Conservation (phyloP, 2,113 vertebrate species). For the Petrocephalus microphthalmus region DNA sequence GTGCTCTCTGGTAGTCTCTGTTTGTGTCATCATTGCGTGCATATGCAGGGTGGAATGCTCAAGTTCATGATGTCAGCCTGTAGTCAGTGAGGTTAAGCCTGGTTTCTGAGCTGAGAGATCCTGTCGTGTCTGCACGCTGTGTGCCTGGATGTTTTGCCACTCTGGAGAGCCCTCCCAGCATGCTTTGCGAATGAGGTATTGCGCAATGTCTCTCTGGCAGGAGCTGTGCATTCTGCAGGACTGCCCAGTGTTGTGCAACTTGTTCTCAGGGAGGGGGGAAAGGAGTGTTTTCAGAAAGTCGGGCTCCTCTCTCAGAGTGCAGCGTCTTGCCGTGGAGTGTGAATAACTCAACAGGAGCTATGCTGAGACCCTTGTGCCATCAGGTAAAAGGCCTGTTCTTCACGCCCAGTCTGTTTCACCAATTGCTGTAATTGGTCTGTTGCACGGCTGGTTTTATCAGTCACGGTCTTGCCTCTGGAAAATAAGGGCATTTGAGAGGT, state of each 20-base stretch:
- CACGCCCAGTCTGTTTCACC: background rate
- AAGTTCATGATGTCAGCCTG: background rate
- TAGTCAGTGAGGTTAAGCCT: no score
- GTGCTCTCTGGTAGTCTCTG: background rate
- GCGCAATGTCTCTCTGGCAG: constrained; percentile 12
- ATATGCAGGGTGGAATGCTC: background rate
- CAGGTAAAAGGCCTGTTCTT: background rate
- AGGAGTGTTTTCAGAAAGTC: constrained; percentile 3
- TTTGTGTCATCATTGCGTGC: background rate
- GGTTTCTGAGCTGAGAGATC: background rate
- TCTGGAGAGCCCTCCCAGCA: background rate
- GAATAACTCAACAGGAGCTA: background rate
- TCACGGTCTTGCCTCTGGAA: background rate
- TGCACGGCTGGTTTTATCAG: background rate
- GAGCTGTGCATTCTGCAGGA: background rate
- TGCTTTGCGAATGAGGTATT: constrained; percentile 1
- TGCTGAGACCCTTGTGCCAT: background rate
- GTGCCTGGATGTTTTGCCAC: background rate
- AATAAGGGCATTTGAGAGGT: background rate
- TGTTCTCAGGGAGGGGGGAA: background rate
- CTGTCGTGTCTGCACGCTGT: background rate
- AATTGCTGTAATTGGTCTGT: background rate
- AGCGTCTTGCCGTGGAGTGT: background rate
- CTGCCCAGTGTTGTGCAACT: constrained; percentile 15
- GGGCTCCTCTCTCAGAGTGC: background rate